These are phyloP conservation scores for Scaptomyza caliginosa DNA, from an alignment of 2,888 invertebrate genomes.

Conservation along the genomic window DNA sequence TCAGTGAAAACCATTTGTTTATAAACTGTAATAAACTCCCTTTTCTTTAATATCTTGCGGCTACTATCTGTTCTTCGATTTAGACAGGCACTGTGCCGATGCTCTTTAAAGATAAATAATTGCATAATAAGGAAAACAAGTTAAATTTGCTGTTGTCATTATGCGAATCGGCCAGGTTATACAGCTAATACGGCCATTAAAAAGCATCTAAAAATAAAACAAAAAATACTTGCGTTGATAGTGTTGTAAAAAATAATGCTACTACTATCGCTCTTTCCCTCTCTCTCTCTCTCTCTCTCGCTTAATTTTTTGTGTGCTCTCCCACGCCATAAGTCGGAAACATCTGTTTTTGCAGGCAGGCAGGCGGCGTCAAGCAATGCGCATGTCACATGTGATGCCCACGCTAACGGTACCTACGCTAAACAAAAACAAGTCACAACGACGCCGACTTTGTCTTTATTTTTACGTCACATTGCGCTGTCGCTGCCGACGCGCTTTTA, in stretches of 20 bases:
- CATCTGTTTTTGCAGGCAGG: constrained; percentile 59
- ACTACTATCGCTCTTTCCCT: constrained; percentile 8
- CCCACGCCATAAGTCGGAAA: constrained; percentile 49
- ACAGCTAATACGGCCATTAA: constrained; percentile 34
- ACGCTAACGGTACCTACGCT: constrained; percentile 55
- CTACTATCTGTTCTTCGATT: neutral
- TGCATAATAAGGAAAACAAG: constrained; percentile 52
- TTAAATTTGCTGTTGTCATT: constrained; percentile 7
- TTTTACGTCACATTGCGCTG: constrained; percentile 55
- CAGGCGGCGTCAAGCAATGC: constrained; percentile 43
- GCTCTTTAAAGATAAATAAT: constrained; percentile 29
- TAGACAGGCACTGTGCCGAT: neutral
- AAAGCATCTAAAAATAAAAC: constrained; percentile 29
- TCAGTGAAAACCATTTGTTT: neutral
- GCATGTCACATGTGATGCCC: constrained; percentile 55
- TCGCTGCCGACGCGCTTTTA: constrained; percentile 22
- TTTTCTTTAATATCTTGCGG: neutral
- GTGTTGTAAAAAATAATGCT: constrained; percentile 33
- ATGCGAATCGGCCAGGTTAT: constrained; percentile 32
- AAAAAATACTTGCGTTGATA: constrained; percentile 29
- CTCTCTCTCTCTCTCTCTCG: constrained; percentile 1
- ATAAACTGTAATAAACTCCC: neutral
- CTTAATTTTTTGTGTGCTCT: constrained; percentile 18
- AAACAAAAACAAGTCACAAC: constrained; percentile 69
- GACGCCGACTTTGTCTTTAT: constrained; percentile 20